Base-by-base conservation (phyloP, 2,888 invertebrate species). In the Urechis unicinctus region DNA sequence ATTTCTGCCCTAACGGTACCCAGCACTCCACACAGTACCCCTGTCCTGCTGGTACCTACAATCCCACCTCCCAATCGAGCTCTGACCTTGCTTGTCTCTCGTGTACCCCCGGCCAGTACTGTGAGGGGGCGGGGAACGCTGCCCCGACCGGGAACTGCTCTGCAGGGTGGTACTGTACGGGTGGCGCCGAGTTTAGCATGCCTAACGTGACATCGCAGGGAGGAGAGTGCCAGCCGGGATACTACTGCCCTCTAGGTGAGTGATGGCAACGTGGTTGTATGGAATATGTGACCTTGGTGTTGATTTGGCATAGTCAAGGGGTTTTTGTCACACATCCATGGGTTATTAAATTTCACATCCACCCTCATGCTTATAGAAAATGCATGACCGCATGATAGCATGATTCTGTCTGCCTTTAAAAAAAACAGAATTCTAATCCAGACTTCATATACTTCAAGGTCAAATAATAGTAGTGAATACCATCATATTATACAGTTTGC, bases 1-100 rank as follows among this genome's bases (percentile, higher is more conserved):
- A 64, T 58, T 75, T 70, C 61, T 75, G 75, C 60, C 73, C 71
- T 0, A 68, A 66, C 45, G 70, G 71, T 50, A 75, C 75, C 4
- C 48, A 61, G 42, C 66, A 59, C 44, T 58, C 63, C 30, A 72
- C 68, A 3, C 65, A 73, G 56, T 67, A 66, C 59, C 65, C 64
- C 26, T 75, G 75, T 53, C 66, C 66, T 0, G 64, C 72, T 4
- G 75, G 75, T 22, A 69, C 67, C 3, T 74, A 71, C 64, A 74
- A 74, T 54, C 63, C 70, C 21, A 45, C 55, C 24, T 59, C 61
- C 22, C 59, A 57, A 13, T 66, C 65, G 6, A 65, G 62, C 0
- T 57, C 61, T 1, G 50, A 50, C 2, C 26, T 58, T 6, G 70
- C 68, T 60, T 75, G 75, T 61, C 56, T 65, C 25, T 46, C 55